Percentiles rank a stretch among this genome's conserved stretches.
phyloP scores from a whole-genome alignment of 1,140 invertebrate species.

The Maconellicoccus hirsutus region DNA sequence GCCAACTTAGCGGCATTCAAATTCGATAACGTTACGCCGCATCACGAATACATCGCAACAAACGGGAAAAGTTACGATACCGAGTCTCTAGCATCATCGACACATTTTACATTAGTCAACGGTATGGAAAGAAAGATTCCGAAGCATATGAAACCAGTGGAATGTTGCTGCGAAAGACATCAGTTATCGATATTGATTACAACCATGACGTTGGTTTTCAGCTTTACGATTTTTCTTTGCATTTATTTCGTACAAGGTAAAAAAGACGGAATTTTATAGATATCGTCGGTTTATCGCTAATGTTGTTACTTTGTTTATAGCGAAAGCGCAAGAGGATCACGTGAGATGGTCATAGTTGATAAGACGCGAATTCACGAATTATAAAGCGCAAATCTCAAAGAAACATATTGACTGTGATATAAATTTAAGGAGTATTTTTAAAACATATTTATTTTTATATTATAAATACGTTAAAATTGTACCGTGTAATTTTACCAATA shows the following conservation, averaged over 20 bases:
- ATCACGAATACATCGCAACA: constrained; percentile 27
- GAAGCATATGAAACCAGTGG: constrained; percentile 31
- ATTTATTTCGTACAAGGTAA: constrained; percentile 46
- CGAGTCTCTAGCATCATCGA: constrained; percentile 65
- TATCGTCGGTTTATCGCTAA: background rate
- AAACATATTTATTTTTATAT: constrained; percentile 11
- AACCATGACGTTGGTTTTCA: constrained; percentile 50
- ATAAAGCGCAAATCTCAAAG: background rate
- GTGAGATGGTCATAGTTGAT: background rate
- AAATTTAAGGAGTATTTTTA: background rate
- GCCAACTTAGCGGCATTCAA: constrained; percentile 55
- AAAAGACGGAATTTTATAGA: background rate
- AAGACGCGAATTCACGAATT: background rate
- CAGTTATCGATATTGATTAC: constrained; percentile 65
- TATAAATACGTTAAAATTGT: background rate
- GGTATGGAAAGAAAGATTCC: constrained; percentile 45
- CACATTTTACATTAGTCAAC: constrained; percentile 72
- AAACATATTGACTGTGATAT: constrained; percentile 15
- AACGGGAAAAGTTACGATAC: constrained; percentile 41
- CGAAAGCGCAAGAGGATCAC: constrained; percentile 6
- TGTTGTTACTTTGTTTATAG: background rate
- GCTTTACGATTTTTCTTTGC: constrained; percentile 59
- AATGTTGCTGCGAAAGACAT: constrained; percentile 46
- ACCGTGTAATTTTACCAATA: background rate
- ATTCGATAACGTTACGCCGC: constrained; percentile 41